Base-by-base conservation (phyloP, 2,888 invertebrate genomes). In the Himalopsyche kuldschensis region DNA sequence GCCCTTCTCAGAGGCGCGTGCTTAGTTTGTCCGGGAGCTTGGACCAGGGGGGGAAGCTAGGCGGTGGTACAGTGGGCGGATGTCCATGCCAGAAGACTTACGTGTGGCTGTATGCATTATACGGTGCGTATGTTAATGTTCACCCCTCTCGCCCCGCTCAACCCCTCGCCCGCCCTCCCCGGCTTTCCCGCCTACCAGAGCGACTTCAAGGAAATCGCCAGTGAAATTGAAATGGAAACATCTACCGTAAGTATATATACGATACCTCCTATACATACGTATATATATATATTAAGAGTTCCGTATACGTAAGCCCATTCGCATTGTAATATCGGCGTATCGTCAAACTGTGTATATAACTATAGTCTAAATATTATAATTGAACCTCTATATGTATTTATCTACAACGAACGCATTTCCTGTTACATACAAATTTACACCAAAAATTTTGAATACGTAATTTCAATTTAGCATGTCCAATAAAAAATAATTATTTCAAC, bases 41-140 rank as follows among this genome's bases (percentile, higher is more conserved):
- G 82, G 83, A 63, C 81, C 46, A 46, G 24, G 35, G 84, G 78
- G 77, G 48, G 63, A 75, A 24, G 63, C 63, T 30, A 17, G 80
- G 80, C 41, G 84, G 77, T 46, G 75, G 79, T 79, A n/a, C 30
- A 27, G 47, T 35, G 83, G 77, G 84, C 78, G 75, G 85, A 82
- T 85, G 85, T 85, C 85, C 85, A 85, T 85, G 81, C 85, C 85
- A 85, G 85, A 85, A 85, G 85, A 85, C n/a, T 81, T 84, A 84
- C 85, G 84, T 85, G 85, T 85, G 85, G 83, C 85, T 85, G 85
- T 85, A 84, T 85, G 85, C 85, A 85, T 81, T 85, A 80, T 84
- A 85, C 85, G 82, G 81, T 79, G 85, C 84, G 85, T 85, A 85
- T 85, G 85, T 84, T 85, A 85, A 85, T 85, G 84, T 84, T 80